Evolutionary conservation across 2,797 vertebrate genomes (phyloP), one percentile per base, ranked within the genome.

Genomic region (Alexandromys oeconomus): DNA sequence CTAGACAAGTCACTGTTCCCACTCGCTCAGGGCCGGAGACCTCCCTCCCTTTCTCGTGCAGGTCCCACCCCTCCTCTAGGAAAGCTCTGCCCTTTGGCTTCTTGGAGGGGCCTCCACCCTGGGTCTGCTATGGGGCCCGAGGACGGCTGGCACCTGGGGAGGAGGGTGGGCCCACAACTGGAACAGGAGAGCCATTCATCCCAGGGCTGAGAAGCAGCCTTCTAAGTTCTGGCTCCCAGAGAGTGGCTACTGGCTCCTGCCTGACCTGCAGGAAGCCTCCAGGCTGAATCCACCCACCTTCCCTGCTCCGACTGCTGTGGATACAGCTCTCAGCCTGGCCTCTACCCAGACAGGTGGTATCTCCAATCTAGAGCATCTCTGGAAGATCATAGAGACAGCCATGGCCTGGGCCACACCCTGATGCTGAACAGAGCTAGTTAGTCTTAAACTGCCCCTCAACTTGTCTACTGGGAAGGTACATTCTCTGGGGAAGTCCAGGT

Each of bases 111-210:
- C 71, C 91, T 82, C 82, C 46, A 67, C 51, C 65, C 73, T 5
- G 7, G 27, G 25, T 71, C 31, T 69, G 69, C 69, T 91, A 8
- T 88, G 80, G 25, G 71, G 81, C 57, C 37, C 34, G 3, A 59
- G 43, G 87, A 65, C 48, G 0, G 0, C 77, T 87, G 85, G 94
- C 84, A 96, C 93, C 94, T 95, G 84, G 79, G 86, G 89, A 93
- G 77, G 48, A 87, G 80, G 76, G 63, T 57, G 40, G 73, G 76
- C 67, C 89, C 76, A 37, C 40, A 87, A 89, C 61, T 77, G 88
- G 61, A 95, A 97, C 91, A 95, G 94, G 93, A 82, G 89, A 46
- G 6, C 51, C 81, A 96, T 97, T 97, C 93, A 96, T 96, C 13
- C 7, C 5, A 89, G 65, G 48, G 15, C 84, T 80, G 17, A 19